Evolutionary conservation across 2,888 invertebrate species (phyloP), one percentile per base, ranked within the genome.

Genomic region (Margaritifera margaritifera): DNA sequence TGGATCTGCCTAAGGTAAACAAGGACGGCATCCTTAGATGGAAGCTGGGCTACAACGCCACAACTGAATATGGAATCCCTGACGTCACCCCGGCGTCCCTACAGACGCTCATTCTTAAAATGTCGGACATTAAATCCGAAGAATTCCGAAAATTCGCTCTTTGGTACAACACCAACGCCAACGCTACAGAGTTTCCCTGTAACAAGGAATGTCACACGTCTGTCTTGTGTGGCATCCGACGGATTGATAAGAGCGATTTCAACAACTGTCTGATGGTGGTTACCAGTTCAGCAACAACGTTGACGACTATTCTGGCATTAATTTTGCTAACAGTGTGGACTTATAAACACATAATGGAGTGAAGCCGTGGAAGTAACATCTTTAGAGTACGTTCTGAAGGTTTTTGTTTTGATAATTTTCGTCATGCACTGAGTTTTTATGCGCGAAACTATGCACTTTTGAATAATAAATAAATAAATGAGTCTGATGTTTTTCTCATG

Each of bases 21-120:
- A 82, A 84, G 52, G 91, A 91, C 72, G 92, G 93, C 20, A 93
- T 93, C 73, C 93, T 94, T 2, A 93, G 94, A 82, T 97, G 96
- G 96, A 90, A 92, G 69, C 91, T 94, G 6, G 96, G 96, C 87
- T 96, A 96, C 91, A 95, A 95, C 88, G 92, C 96, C 80, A 95
- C 94, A 54, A 92, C 93, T 68, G 92, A 93, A 86, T 96, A 96
- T 91, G 93, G 93, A 27, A 92, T 96, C 67, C 92, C 92, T 75
- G 95, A 95, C 86, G 93, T 96, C 75, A 94, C 94, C 24, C 93
- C 96, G 51, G 91, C 92, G 73, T 93, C 94, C 42, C 91, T 96
- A 77, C 94, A 96, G 91, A 93, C 93, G 86, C 92, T 96, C 18
- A 54, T 74, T 11, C 27, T 65, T 19, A 74, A 66, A 55, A 72